Evolutionary conservation across 2,113 vertebrate species (phyloP).

Genomic region (Pangasianodon hypophthalmus): DNA sequence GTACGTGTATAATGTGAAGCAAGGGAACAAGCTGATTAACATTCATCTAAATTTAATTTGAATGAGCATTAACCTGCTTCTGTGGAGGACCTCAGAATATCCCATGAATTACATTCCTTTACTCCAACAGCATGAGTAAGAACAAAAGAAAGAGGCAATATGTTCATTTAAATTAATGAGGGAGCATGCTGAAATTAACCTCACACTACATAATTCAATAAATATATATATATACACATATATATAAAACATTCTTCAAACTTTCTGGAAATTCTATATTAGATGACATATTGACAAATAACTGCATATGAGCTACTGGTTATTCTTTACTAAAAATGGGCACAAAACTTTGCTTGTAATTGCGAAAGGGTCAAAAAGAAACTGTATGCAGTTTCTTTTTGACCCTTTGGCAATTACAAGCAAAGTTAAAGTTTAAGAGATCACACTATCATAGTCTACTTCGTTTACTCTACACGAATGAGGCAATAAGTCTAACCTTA

Average conservation of each 20-base stretch:
- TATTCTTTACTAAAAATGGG: background rate
- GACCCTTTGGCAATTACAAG: background rate
- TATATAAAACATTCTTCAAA: background rate
- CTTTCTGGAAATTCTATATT: background rate
- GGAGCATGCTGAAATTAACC: background rate
- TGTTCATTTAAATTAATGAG: conserved; percentile 7
- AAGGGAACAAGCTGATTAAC: conserved; percentile 47
- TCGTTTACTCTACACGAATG: background rate
- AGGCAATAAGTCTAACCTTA: background rate
- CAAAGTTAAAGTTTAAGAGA: background rate
- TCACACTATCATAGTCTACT: background rate
- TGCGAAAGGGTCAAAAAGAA: too few relatives aligned
- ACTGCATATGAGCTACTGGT: background rate
- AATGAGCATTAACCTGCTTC: conserved; percentile 25
- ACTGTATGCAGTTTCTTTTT: background rate
- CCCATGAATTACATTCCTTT: conserved; percentile 11
- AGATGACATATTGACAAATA: background rate
- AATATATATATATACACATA: background rate
- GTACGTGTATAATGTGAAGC: conserved; percentile 26
- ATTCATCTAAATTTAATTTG: conserved; percentile 52
- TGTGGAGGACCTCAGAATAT: conserved; percentile 10
- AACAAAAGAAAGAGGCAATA: conserved; percentile 9
- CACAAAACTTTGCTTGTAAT: background rate
- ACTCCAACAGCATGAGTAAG: conserved; percentile 4
- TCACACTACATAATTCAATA: conserved; percentile 4